Evolutionary conservation across 2,797 vertebrate genomes (phyloP).

Genomic region (Acanthis flammea): DNA sequence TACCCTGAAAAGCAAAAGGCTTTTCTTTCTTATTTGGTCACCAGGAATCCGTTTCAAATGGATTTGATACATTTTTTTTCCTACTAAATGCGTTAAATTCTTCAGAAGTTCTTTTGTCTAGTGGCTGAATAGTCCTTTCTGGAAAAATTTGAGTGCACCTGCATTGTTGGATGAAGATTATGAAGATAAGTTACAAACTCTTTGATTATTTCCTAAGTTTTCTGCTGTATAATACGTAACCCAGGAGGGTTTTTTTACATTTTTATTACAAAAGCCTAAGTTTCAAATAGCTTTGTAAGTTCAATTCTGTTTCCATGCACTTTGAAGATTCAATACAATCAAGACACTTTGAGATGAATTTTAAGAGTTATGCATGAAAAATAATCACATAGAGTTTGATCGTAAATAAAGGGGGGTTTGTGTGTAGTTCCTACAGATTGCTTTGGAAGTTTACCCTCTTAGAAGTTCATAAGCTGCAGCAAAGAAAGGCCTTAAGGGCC

Average conservation of each 20-base stretch:
- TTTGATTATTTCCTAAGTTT: conserved; percentile 46
- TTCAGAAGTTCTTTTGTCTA: not conserved
- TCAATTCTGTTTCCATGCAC: not conserved
- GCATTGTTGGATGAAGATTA: not conserved
- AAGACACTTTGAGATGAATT: not conserved
- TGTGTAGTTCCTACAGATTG: not conserved
- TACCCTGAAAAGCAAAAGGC: not conserved
- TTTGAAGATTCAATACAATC: conserved; percentile 36
- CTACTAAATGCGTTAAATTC: not conserved
- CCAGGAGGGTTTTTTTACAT: not conserved
- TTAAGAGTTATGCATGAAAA: conserved; percentile 36
- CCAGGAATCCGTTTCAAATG: not conserved
- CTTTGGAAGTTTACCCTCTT: conserved; percentile 29
- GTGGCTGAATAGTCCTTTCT: not conserved
- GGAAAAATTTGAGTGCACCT: not conserved
- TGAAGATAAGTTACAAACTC: not conserved
- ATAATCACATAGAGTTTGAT: conserved; percentile 10
- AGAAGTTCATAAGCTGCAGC: not conserved
- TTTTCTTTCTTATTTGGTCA: not conserved
- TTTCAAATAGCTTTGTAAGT: conserved; percentile 23
- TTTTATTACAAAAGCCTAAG: conserved; percentile 16
- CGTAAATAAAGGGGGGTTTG: not conserved
- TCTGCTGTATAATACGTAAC: not conserved
- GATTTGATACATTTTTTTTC: not conserved
- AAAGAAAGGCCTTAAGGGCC: not conserved